These are phyloP conservation scores for Brachynemurus nebulosus DNA, from an alignment of 2,888 invertebrate genomes.

Conservation along the genomic window DNA sequence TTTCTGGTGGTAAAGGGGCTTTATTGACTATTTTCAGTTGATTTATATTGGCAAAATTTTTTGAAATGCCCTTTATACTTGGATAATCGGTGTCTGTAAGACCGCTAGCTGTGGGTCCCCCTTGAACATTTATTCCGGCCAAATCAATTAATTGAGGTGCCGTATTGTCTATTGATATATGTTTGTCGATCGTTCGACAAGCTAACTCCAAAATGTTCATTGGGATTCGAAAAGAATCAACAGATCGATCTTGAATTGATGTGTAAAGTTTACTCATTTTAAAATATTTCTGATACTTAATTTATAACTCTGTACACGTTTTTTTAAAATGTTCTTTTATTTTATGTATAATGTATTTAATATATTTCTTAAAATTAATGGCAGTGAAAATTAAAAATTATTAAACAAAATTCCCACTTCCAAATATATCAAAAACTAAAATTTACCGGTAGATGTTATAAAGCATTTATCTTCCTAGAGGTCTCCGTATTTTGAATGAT, in stretches of 20 bases:
- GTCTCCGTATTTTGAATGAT: too few relatives aligned
- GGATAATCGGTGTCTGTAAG: conserved; percentile 86
- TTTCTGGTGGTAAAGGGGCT: conserved; percentile 82
- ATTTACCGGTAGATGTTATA: too few relatives aligned
- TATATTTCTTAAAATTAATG: too few relatives aligned
- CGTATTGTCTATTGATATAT: conserved; percentile 51
- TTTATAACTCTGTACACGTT: too few relatives aligned
- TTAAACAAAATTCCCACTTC: too few relatives aligned
- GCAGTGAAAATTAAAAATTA: too few relatives aligned
- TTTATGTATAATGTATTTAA: too few relatives aligned
- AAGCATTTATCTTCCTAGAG: too few relatives aligned
- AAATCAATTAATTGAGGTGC: conserved; percentile 58
- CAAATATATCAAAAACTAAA: too few relatives aligned
- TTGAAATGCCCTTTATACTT: conserved; percentile 51
- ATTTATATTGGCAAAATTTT: conserved; percentile 51
- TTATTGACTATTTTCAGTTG: conserved; percentile 70
- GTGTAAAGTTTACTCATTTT: too few relatives aligned
- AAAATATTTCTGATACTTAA: too few relatives aligned
- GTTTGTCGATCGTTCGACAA: conserved; percentile 66
- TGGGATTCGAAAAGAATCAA: neutral
- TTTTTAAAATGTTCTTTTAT: too few relatives aligned
- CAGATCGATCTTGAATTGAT: conserved; percentile 1
- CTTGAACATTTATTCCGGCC: conserved; percentile 49
- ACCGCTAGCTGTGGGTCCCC: conserved; percentile 77
- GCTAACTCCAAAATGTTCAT: conserved; percentile 47